Evolutionary conservation across 2,113 vertebrate genomes (phyloP).

Genomic region (Pycnonotus jocosus): DNA sequence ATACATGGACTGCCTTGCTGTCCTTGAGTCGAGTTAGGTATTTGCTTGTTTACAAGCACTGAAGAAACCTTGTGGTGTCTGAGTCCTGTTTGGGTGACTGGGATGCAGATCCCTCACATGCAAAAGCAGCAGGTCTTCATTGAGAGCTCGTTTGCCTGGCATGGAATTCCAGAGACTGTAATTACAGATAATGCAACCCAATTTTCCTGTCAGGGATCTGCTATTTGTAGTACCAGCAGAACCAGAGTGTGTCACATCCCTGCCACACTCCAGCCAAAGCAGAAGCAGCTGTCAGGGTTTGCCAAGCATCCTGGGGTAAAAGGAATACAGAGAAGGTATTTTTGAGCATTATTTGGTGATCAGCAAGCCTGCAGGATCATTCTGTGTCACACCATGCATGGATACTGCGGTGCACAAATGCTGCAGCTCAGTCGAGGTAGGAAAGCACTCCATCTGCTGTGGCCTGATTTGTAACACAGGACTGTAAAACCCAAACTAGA

Average conservation of each 20-base stretch:
- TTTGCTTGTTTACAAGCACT: background rate
- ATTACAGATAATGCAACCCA: constrained; percentile 50
- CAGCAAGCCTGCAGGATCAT: background rate
- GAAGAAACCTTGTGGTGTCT: background rate
- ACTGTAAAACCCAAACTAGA: background rate
- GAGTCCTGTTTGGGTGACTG: constrained; percentile 12
- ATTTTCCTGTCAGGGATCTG: constrained; percentile 54
- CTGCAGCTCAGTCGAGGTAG: background rate
- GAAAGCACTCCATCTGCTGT: background rate
- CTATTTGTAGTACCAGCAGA: constrained; percentile 45
- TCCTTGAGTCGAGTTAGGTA: background rate
- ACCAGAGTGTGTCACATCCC: constrained; percentile 14
- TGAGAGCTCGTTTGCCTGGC: constrained; percentile 43
- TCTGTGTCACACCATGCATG: background rate
- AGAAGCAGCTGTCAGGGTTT: constrained; percentile 1
- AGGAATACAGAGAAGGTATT: background rate
- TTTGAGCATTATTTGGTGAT: background rate
- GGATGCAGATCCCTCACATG: background rate
- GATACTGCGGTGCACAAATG: background rate
- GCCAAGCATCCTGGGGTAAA: background rate
- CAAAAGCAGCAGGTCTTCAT: background rate
- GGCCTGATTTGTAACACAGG: background rate
- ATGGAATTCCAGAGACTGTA: constrained; percentile 47
- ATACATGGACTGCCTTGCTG: background rate
- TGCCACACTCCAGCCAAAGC: constrained; percentile 44